Conservation (phyloP, 2,888 invertebrate genomes). For the Amphipoea oculea region DNA sequence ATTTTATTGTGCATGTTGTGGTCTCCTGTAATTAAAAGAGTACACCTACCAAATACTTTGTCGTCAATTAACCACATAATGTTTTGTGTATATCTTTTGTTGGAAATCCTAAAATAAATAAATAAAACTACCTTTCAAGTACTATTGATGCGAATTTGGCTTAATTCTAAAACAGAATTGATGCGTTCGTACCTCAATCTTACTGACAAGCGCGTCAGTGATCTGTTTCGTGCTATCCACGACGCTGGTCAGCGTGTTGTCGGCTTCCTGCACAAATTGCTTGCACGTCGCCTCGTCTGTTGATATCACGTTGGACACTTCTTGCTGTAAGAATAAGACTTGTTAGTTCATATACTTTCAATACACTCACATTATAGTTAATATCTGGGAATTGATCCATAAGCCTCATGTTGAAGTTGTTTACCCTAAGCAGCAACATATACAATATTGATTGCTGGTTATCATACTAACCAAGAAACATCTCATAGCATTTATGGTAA, state of each 20-base stretch:
- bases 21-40: too few relatives aligned
- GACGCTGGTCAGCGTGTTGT: conserved; percentile 57
- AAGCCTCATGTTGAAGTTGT: background rate
- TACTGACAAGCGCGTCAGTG: conserved; percentile 62
- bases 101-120: too few relatives aligned
- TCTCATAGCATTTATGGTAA: too few relatives aligned
- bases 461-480: too few relatives aligned
- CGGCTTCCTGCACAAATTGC: conserved; percentile 54
- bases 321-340: conserved; percentile 64
- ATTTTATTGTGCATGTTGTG: too few relatives aligned
- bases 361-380: background rate
- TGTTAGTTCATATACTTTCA: background rate
- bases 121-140: background rate
- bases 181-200: conserved; percentile 69
- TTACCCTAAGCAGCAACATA: too few relatives aligned
- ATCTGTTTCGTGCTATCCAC: conserved; percentile 56
- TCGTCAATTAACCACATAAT: too few relatives aligned
- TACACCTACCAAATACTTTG: too few relatives aligned
- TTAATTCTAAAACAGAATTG: background rate
- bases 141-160: background rate
- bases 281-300: conserved; percentile 57
- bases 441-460: too few relatives aligned
- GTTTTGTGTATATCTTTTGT: too few relatives aligned
- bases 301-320: conserved; percentile 61
- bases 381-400: too few relatives aligned